Evolutionary conservation across 2,888 invertebrate species (phyloP), one percentile per base, ranked within the genome.

Genomic region (Achlya flavicornis): DNA sequence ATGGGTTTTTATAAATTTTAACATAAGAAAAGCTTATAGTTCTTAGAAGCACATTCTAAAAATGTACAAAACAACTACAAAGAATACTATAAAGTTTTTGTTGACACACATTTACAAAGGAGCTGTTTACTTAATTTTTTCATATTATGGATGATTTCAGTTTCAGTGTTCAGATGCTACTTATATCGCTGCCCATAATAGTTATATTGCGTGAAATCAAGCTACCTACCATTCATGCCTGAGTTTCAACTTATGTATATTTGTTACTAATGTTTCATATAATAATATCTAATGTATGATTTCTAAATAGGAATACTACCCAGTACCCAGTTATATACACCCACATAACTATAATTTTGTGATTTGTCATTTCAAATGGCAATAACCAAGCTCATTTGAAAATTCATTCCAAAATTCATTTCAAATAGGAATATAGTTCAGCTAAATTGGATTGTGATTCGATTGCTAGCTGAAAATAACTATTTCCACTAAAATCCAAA

Each of bases 371-470:
- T 70, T 62, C 70, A 71, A 75, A 75, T 65, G 58, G 46, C 61
- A 68, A 70, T 73, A 73, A 69, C 63, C 58, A 64, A 64, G 68
- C 72, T 75, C 68, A 75, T 75, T 77, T 71, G 74, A 71, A 79
- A 79, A 77, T 76, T 73, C 70, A 74, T 77, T 71, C 70, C 70
- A 68, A 79, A 79, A 77, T 76, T 73, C 69, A 73, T 77, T 71
- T 70, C 70, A 68, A 70, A 76, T 70, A 61, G 61, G 65, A 61
- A 65, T 67, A 64, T 71, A 71, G 68, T 73, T 76, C 70, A 65
- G 62, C 67, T 64, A 64, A 70, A 76, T 76, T 75, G 70, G 71
- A 69, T 74, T 71, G 67, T 71, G 66, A 76, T 76, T 66, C 67
- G 70, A 72, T 72, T 71, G 65, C 66, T 26, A 61, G 46, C 63